Evolutionary conservation across 1,140 invertebrate species (phyloP), one percentile per base, ranked within the genome.

Genomic region (Papilio xuthus): DNA sequence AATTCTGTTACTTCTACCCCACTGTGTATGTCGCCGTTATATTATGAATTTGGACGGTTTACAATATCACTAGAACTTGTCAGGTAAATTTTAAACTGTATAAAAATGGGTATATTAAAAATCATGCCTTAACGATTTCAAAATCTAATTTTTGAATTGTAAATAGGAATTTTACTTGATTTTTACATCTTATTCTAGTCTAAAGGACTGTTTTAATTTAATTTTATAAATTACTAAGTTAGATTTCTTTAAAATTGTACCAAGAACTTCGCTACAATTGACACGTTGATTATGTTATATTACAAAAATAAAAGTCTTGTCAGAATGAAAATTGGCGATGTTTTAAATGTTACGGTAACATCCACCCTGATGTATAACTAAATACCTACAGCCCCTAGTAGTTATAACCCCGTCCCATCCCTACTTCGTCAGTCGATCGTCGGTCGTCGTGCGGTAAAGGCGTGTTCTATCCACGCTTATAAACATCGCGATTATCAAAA

Each of bases 371-470:
- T 53, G 15, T 50, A 71, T 78, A 71, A 53, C 78, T 79, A 63
- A 63, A 77, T 77, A 74, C 73, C 50, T 76, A 60, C 74, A 41
- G 41, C 10, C 37, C 71, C 32, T 60, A 32, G 50, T 75, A 37
- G 74, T 76, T 76, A 76, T 47, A 76, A 23, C 50, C 26, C 37
- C 50, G 78, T 42, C 23, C 78, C 78, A 44, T 79, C 70, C 72
- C 53, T 74, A 18, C 56, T 8, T 13, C 8, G 37, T 63, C 78
- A 79, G 78, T 79, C 78, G 78, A 79, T 74, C 78, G 78, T 53
- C 13, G 15, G 9, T 23, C 56, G 26, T 53, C 23, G 15, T n/a
- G 56, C 37, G 53, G n/a, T 32, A 15, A 10, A 13, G 53, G 23
- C 71, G 23, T 44, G 20, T 70, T 37, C 70, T n/a, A n/a, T 26